Conservation (phyloP, 2,888 invertebrate species). For the Erebia epiphron region DNA sequence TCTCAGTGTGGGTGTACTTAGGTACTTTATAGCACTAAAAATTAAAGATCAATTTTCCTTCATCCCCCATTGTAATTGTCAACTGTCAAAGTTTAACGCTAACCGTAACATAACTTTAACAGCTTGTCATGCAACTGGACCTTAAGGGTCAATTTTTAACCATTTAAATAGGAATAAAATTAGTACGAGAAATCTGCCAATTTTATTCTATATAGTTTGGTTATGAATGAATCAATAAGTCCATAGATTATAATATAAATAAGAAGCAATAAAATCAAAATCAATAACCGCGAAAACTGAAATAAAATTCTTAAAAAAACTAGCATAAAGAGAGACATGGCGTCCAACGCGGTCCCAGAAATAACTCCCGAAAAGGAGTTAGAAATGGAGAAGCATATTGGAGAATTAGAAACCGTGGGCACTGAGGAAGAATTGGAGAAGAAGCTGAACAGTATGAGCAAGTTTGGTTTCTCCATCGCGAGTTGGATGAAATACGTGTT, state of each 20-base stretch:
- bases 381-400: conserved; percentile 57
- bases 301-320: not conserved
- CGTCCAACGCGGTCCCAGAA: conserved; percentile 42
- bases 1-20: too few relatives aligned
- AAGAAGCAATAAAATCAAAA: not conserved
- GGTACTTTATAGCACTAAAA: too few relatives aligned
- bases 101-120: too few relatives aligned
- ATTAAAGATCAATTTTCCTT: too few relatives aligned
- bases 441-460: conserved; percentile 50
- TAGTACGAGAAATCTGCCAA: too few relatives aligned
- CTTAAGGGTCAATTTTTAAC: too few relatives aligned
- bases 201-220: too few relatives aligned
- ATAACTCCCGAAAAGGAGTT: conserved; percentile 44
- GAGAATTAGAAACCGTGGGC: conserved; percentile 55
- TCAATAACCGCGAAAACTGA: not conserved
- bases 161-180: too few relatives aligned
- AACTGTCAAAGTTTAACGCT: too few relatives aligned
- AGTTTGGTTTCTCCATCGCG: conserved; percentile 57
- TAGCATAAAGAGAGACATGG: conserved; percentile 50
- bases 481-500: conserved; percentile 70
- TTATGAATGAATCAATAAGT: too few relatives aligned
- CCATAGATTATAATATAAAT: not conserved
- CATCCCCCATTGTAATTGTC: too few relatives aligned
- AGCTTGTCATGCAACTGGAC: too few relatives aligned
- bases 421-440: conserved; percentile 61